Percentiles rank a stretch among this genome's conserved stretches.
phyloP scores from a whole-genome alignment of 2,113 vertebrate genomes.

The Sebastes fasciatus region DNA sequence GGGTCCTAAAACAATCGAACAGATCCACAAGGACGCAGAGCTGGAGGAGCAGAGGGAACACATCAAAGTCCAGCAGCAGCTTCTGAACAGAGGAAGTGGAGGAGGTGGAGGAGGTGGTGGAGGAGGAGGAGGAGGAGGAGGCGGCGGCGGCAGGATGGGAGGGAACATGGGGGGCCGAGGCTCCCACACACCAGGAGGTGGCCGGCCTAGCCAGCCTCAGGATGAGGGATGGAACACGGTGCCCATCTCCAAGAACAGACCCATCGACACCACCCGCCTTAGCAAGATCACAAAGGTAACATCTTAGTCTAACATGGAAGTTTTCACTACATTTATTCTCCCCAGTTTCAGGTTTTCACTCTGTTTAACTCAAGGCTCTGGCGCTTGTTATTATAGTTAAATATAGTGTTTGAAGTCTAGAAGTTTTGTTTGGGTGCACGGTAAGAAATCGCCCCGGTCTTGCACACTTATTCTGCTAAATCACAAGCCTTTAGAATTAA shows the following conservation, averaged over 20 bases:
- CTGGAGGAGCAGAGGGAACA: slow-evolving; percentile 95
- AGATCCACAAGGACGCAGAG: slow-evolving; percentile 98
- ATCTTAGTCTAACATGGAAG: background rate
- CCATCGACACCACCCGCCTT: too few species aligned
- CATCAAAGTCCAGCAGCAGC: slow-evolving; percentile 94
- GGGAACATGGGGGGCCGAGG: slow-evolving; percentile 78
- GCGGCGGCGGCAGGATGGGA: slow-evolving; percentile 77
- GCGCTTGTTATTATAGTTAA: background rate
- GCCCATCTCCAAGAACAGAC: too few species aligned
- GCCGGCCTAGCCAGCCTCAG: slow-evolving; percentile 83
- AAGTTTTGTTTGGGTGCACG: background rate
- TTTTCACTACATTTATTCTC: background rate
- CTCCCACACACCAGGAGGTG: slow-evolving; percentile 71
- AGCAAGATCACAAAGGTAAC: slow-evolving; percentile 96
- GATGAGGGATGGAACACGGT: slow-evolving; percentile 99
- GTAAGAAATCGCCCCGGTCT: background rate
- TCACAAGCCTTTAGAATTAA: background rate
- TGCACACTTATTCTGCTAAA: background rate
- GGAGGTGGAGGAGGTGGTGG: slow-evolving; percentile 82
- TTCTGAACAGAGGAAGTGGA: slow-evolving; percentile 89
- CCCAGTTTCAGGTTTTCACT: background rate
- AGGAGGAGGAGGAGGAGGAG: slow-evolving; percentile 72
- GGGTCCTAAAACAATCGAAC: slow-evolving; percentile 97
- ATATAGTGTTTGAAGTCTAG: background rate
- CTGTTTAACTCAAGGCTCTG: background rate